Conservation (phyloP, 2,888 invertebrate genomes). For the Buathra laborator region DNA sequence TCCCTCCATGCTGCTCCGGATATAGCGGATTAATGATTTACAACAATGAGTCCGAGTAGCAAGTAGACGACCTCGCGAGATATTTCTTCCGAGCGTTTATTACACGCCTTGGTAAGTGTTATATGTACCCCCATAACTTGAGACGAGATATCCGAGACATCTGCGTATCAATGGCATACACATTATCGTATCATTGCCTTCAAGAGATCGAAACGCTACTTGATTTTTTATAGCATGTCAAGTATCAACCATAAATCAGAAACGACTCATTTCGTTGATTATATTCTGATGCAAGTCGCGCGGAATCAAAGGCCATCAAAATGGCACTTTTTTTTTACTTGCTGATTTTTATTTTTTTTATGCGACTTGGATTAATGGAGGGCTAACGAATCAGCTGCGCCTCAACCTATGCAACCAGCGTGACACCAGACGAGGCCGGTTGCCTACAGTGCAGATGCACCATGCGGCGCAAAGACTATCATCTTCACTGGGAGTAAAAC, state of each 20-base stretch:
- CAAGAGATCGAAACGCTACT: neutral
- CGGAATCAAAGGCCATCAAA: no score
- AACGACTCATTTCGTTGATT: neutral
- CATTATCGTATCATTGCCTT: neutral
- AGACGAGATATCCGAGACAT: neutral
- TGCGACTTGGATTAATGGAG: neutral
- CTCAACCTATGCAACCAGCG: constrained; percentile 47
- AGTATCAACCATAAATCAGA: neutral
- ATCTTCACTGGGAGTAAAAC: constrained; percentile 24
- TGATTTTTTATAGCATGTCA: neutral
- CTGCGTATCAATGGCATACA: neutral
- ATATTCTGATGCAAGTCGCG: neutral
- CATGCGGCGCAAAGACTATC: neutral
- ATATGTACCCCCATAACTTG: neutral
- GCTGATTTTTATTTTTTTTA: neutral
- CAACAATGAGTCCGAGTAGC: constrained; percentile 10
- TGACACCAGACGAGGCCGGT: constrained; percentile 44
- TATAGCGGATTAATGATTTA: constrained; percentile 41
- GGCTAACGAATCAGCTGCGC: neutral
- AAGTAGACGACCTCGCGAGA: constrained; percentile 38
- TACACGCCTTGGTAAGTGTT: neutral
- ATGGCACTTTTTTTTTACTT: no score
- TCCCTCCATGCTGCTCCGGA: neutral
- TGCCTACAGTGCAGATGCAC: constrained; percentile 32
- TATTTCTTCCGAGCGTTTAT: constrained; percentile 30